Conservation (phyloP, 64 coral and sea anemone species). For the Actinia tenebrosa region DNA sequence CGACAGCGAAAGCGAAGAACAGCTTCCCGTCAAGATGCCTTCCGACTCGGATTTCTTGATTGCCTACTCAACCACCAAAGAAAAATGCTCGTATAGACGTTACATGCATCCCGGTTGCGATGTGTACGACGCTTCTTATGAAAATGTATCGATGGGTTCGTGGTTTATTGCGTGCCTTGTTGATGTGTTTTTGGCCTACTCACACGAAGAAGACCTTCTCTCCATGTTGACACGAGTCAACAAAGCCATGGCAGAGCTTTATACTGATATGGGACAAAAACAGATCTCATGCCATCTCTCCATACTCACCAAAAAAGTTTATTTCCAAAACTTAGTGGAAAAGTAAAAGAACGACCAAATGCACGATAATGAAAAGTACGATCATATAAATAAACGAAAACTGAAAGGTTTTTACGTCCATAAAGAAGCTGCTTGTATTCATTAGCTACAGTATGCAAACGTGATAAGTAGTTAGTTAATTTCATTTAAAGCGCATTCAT, state of each 20-base stretch:
- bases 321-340: conserved; percentile 35
- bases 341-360: neutral
- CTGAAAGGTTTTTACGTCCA: too few relatives aligned
- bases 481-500: too few relatives aligned
- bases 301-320: conserved; percentile 82
- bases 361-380: neutral
- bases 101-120: neutral
- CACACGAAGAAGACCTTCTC: conserved; percentile 66
- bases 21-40: conserved; percentile 74
- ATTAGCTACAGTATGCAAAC: too few relatives aligned
- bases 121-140: neutral
- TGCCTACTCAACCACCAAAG: conserved; percentile 82
- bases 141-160: conserved; percentile 29
- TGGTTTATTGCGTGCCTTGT: conserved; percentile 84
- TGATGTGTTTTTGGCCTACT: conserved; percentile 48
- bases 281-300: conserved; percentile 84
- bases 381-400: neutral
- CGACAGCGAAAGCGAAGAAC: conserved; percentile 17
- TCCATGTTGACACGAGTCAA: conserved; percentile 86
- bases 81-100: conserved; percentile 48
- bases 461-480: too few relatives aligned
- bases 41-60: conserved; percentile 82
- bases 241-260: conserved; percentile 64
- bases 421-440: too few relatives aligned
- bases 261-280: conserved; percentile 36